Evolutionary conservation across 2,888 invertebrate species (phyloP), one percentile per base, ranked within the genome.

Genomic region (Congeria kusceri): DNA sequence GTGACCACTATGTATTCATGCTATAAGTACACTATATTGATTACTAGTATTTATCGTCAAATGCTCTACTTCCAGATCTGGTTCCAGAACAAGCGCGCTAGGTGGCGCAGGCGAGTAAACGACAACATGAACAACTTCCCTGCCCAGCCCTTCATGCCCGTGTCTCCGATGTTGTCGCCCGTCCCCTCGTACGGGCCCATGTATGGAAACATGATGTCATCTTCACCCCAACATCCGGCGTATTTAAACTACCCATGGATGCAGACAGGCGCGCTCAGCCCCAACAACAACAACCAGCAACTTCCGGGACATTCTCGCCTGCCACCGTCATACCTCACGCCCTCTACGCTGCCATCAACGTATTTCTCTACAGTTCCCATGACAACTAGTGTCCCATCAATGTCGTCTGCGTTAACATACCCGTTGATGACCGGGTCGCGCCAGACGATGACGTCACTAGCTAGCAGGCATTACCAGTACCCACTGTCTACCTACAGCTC

Each of bases 11-110:
- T n/a, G n/a, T n/a, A n/a, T n/a, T n/a, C n/a, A n/a, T n/a, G n/a
- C n/a, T n/a, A n/a, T n/a, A n/a, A n/a, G n/a, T n/a, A n/a, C n/a
- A n/a, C n/a, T n/a, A n/a, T n/a, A n/a, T n/a, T n/a, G n/a, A n/a
- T n/a, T n/a, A n/a, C n/a, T n/a, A n/a, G n/a, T n/a, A n/a, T n/a
- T n/a, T n/a, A n/a, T n/a, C n/a, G 13, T 5, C 39, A 1, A 39
- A 7, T 39, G 13, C 39, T 39, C 15, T 39, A 39, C 15, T 81
- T 76, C 49, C 72, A 88, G 87, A 84, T 88, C 44, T 88, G 87
- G 87, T 88, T 88, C 77, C 87, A 87, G 67, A 88, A 88, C 84
- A 88, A 88, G 77, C 66, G 88, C 69, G 88, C 88, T 25, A 80
- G 88, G 72, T 88, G 88, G 87, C 85, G 87, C 65, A 77, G 85